Evolutionary conservation across 1,140 invertebrate genomes (phyloP).

Genomic region (Megalopta genalis): DNA sequence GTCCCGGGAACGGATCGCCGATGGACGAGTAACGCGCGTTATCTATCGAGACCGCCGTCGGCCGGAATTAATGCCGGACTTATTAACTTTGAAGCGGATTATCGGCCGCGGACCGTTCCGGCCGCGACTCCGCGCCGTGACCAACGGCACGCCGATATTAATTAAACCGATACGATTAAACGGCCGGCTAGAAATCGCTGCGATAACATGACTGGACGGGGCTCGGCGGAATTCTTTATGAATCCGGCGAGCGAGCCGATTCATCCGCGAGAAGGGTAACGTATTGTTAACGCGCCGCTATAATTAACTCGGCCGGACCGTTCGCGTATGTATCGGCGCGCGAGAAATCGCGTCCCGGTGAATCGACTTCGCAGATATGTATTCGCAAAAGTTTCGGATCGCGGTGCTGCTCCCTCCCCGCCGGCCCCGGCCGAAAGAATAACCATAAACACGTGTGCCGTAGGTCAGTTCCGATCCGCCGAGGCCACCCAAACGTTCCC

Average conservation of each 20-base stretch:
- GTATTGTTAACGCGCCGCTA: constrained; percentile 5
- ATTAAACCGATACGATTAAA: constrained; percentile 1
- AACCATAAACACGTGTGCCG: constrained; percentile 26
- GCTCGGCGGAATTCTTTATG: neutral
- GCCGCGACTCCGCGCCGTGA: neutral
- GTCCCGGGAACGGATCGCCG: neutral
- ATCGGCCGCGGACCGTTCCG: neutral
- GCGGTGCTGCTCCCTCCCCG: neutral
- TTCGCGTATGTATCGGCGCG: neutral
- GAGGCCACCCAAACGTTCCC: neutral
- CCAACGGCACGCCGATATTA: neutral
- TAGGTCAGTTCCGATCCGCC: constrained; percentile 36
- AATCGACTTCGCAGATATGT: neutral
- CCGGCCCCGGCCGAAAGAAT: neutral
- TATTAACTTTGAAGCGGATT: neutral
- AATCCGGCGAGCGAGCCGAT: neutral
- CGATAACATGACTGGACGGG: too few species aligned
- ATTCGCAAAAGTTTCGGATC: constrained; percentile 6
- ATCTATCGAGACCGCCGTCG: neutral
- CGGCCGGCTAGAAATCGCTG: neutral
- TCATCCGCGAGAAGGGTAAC: neutral
- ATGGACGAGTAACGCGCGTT: neutral
- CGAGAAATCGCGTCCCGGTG: neutral
- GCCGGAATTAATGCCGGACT: neutral
- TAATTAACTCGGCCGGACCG: constrained; percentile 10